A percentile compares a stretch with the other conserved stretches of the same genome.
Evolutionary conservation across 2,888 invertebrate genomes (phyloP).

Genomic region (Lithophane semibrunnea): DNA sequence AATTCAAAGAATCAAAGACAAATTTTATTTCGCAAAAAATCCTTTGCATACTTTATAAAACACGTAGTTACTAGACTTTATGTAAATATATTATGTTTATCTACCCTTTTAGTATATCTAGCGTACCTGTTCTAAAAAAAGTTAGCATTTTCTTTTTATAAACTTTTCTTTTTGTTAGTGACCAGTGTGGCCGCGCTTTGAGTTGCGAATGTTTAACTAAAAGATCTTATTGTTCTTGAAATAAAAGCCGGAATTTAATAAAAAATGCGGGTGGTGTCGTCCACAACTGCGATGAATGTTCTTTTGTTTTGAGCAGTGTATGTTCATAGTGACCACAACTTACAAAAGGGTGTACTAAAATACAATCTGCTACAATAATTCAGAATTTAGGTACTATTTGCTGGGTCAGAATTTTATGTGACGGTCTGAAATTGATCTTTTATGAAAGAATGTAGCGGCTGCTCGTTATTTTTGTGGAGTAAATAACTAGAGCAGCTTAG

Average conservation of each 20-base stretch:
- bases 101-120: background rate
- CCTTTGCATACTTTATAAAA: background rate
- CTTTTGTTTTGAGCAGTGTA: slow-evolving; percentile 48
- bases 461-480: background rate
- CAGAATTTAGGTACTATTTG: background rate
- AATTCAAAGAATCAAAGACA: background rate
- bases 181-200: slow-evolving; percentile 38
- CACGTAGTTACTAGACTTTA: background rate
- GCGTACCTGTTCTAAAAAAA: slow-evolving; percentile 11
- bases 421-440: slow-evolving; percentile 7
- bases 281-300: slow-evolving; percentile 47
- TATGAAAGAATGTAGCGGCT: background rate
- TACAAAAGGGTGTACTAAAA: slow-evolving; percentile 34
- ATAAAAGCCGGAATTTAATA: slow-evolving; percentile 49
- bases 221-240: slow-evolving; percentile 34
- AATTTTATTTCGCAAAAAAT: background rate
- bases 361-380: slow-evolving; percentile 10
- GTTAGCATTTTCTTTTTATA: slow-evolving; percentile 3
- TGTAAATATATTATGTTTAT: too few species aligned
- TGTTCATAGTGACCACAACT: slow-evolving; percentile 47
- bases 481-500: background rate
- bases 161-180: slow-evolving; percentile 38
- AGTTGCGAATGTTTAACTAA: slow-evolving; percentile 24
- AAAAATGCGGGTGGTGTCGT: slow-evolving; percentile 38
- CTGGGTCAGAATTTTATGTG: slow-evolving; percentile 7